Evolutionary conservation across 1,140 invertebrate species (phyloP), one percentile per base, ranked within the genome.

Genomic region (Drosophila novamexicana): DNA sequence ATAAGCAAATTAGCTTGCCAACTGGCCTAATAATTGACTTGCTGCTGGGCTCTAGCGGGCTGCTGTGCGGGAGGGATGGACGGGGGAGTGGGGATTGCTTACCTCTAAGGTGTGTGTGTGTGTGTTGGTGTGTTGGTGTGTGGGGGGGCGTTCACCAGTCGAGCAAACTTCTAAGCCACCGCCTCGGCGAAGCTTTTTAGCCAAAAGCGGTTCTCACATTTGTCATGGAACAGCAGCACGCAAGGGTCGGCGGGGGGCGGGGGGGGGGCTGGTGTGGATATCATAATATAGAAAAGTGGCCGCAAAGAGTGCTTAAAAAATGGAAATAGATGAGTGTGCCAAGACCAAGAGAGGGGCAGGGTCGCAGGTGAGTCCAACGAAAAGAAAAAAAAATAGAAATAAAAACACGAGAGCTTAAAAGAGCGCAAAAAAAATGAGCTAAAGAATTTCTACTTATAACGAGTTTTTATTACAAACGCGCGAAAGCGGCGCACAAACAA

Each of bases 381-480:
- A 45, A 45, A 34, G 7, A 22, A 22, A 7, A 4, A 16, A 32
- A 32, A 53, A 45, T 50, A 29, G 29, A 42, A 36, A 36, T 32
- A 22, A 18, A 29, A 57, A 36, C 39, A 49, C 29, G 50, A 47
- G 50, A 42, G 29, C 22, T 40, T n/a, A 39, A 57, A 22, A 22
- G 5, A 63, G 47, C 37, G 39, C 32, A 81, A 81, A 47, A 37
- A 37, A 59, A 67, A 64, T 49, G 16, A 69, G 56, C 34, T 57
- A 56, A 88, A 88, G 83, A 88, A 88, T 89, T 88, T 88, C 83
- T 88, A 86, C 83, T 86, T 86, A 86, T 86, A 86, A 88, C 83
- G 83, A 86, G 83, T 86, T 86, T 86, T 86, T 86, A 86, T 86
- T 86, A 88, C 83, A 86, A 86, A 88, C 76, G 83, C 83, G 83